Base-by-base conservation (phyloP, 2,888 invertebrate species). In the Phasia obesa region DNA sequence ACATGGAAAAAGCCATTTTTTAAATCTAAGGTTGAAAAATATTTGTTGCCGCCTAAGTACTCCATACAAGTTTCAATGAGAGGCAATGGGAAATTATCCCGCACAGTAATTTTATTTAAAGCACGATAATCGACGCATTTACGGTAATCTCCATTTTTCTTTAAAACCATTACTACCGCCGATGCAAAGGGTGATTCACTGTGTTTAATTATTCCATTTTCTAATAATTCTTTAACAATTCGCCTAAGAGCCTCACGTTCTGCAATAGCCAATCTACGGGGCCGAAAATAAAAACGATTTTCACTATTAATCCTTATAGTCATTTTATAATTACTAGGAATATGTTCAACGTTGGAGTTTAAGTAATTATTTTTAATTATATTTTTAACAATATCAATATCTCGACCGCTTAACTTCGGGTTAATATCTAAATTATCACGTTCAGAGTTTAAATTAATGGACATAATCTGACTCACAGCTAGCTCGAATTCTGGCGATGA, bases 1-100 rank as follows among this genome's bases (percentile, higher is more conserved):
- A 79, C 65, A 31, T 80, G 73, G 35, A 53, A 65, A 59, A 71
- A 55, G 4, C 65, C 64, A 55, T 57, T 31, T 21, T 69, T 67
- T 15, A 76, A 51, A 21, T 76, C 65, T 4, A 74, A 17, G 11
- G 38, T 38, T 1, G 71, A 13, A 49, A 74, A 64, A 19, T 47
- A 74, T 31, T 9, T 53, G 15, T 74, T 74, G 0, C 53, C 53
- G 6, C 27, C 71, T 19, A 64, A 44, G 27, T 27, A 27, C 6
- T 27, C 27, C 27, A 27, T 27, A 6, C 27, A 27, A 4, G 27
- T 27, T 27, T 27, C 27, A 27, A 27, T 27, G 6, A 27, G 27
- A 4, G 27, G 27, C 6, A 27, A 6, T 6, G 27, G 27, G 6
- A 27, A 27, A 27, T 27, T 35, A 47, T 74, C 64, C 0, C 44